Base-by-base conservation (phyloP, 1,140 invertebrate species). In the Saxidomus purpurata region DNA sequence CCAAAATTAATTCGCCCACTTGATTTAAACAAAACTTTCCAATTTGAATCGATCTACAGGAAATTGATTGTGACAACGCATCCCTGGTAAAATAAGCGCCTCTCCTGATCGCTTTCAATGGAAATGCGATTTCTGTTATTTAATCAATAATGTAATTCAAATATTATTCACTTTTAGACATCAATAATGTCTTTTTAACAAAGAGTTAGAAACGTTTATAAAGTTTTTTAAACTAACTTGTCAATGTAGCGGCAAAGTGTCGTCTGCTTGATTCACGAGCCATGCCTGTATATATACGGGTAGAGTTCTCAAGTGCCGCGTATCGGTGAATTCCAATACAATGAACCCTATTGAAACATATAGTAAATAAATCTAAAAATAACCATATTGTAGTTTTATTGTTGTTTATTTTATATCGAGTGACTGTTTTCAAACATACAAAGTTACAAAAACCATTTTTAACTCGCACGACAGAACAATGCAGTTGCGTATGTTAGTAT, bases 301-400 rank as follows among this genome's bases (percentile, higher is more conserved):
- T 67, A 8, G 8, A 67, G 13, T 28, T 67, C 38, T 38, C 36
- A 40, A 71, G 67, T 71, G 67, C 36, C 3, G 0, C 13, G 34
- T 71, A 71, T 71, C 67, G 38, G 1, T 71, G 31, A 36, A 38
- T 71, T 31, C 38, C 67, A 71, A 71, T 71, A 71, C 67, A 71
- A 71, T 71, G 34, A 71, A 71, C 67, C 22, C 19, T 38, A 22
- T 38, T 40, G 34, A n/a, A 17, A 36, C 17, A 71, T 6, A 38
- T 28, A 71, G 38, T 17, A 36, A 38, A 71, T 71, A 71, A 71
- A 34, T 71, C 38, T 71, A 71, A 71, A 71, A 71, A 71, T 71
- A 71, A 71, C 67, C 67, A 36, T 71, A 38, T 71, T 71, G 67
- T 38, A 36, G 31, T 71, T 36, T 71, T 71, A 31, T 71, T 36